A percentile compares a stretch with the other conserved stretches of the same genome.
Conservation (phyloP, 2,888 invertebrate genomes). For the Odontocerum albicorne region DNA sequence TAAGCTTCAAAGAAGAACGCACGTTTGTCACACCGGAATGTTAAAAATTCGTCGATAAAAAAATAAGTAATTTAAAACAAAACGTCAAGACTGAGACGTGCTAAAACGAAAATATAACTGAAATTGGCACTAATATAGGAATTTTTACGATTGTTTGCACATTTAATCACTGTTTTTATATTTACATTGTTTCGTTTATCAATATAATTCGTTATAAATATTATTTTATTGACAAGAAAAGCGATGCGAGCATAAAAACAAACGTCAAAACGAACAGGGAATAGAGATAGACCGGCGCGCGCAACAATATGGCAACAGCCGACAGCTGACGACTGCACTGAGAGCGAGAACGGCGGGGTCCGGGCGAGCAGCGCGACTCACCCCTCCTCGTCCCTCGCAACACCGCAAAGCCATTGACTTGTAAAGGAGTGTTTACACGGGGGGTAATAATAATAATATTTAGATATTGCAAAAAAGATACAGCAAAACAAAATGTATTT, state of each 20-base stretch:
- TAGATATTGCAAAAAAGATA: no score
- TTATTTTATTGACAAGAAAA: not conserved
- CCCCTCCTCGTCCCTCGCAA: slow-evolving; percentile 5
- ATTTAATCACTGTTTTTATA: not conserved
- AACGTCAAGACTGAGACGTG: not conserved
- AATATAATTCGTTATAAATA: not conserved
- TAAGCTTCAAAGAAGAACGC: not conserved
- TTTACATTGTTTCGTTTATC: not conserved
- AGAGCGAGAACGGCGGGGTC: slow-evolving; percentile 4
- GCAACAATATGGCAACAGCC: no score
- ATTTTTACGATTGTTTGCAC: not conserved
- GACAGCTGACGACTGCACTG: slow-evolving; percentile 30
- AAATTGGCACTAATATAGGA: slow-evolving; percentile 4
- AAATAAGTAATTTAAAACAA: not conserved
- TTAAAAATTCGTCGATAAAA: slow-evolving; percentile 2
- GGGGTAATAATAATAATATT: no score
- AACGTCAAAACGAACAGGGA: slow-evolving; percentile 1
- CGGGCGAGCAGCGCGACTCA: slow-evolving; percentile 19
- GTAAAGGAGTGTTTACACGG: slow-evolving; percentile 4
- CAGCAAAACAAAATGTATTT: no score
- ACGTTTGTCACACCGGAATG: not conserved
- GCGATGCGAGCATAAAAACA: not conserved
- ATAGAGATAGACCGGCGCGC: slow-evolving; percentile 15
- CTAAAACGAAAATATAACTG: slow-evolving; percentile 12
- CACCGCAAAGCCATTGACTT: slow-evolving; percentile 10